Evolutionary conservation across 2,113 vertebrate genomes (phyloP).

Genomic region (Oenanthe melanoleuca): DNA sequence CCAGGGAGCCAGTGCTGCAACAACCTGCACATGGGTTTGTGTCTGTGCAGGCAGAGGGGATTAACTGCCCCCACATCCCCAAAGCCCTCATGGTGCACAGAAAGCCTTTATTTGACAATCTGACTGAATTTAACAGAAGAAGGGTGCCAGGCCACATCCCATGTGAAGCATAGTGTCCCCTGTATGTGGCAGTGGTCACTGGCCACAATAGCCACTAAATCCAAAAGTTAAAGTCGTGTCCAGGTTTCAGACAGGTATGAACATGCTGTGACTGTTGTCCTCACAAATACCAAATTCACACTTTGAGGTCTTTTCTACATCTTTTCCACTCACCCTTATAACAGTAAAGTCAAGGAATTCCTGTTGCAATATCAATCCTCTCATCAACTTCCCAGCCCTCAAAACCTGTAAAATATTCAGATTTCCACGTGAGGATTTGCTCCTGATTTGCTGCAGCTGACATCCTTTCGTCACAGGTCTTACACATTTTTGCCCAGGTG

Average conservation of each 20-base stretch:
- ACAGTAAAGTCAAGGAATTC: background rate
- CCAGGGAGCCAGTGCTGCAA: background rate
- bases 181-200: accelerated
- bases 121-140: background rate
- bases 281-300: background rate
- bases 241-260: background rate
- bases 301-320: background rate
- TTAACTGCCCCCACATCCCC: background rate
- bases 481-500: slow-evolving; percentile 58
- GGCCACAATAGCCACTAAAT: background rate
- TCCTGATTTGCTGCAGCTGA: slow-evolving; percentile 50
- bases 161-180: too few relatives aligned
- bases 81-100: background rate
- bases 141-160: accelerated
- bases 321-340: background rate
- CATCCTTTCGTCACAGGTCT: slow-evolving; percentile 27
- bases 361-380: background rate
- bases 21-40: accelerated
- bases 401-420: background rate
- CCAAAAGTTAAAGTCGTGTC: background rate
- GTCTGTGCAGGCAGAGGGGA: background rate
- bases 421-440: slow-evolving; percentile 13
- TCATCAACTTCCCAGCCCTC: background rate
- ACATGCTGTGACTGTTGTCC: accelerated
- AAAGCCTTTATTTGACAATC: background rate